Percentiles rank a stretch among this genome's conserved stretches.
Evolutionary conservation across 2,113 vertebrate genomes (phyloP).

Genomic region (Danionella cerebrum): DNA sequence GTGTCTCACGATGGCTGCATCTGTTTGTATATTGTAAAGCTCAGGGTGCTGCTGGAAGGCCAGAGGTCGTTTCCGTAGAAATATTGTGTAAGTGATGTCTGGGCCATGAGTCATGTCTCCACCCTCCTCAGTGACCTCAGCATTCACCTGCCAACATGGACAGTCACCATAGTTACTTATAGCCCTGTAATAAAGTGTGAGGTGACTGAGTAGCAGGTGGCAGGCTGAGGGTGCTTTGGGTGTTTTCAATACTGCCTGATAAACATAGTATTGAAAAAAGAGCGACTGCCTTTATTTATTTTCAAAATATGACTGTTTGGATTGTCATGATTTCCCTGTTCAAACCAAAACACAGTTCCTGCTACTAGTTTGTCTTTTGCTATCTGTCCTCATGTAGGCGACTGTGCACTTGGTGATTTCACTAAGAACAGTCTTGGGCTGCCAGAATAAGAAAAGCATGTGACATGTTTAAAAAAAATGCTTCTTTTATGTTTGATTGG

Average conservation of each 20-base stretch:
- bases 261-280: no score
- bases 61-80: constrained; percentile 28
- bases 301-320: no score
- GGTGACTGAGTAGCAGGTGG: constrained; percentile 26
- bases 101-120: not conserved
- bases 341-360: no score
- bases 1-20: not conserved
- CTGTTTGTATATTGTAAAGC: not conserved
- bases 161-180: constrained; percentile 24
- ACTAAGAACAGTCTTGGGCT: no score
- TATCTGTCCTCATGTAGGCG: no score
- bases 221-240: not conserved
- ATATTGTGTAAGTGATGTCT: constrained; percentile 36
- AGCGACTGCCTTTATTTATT: no score
- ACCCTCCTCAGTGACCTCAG: not conserved
- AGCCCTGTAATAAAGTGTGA: constrained; percentile 10
- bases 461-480: no score
- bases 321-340: no score
- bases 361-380: no score
- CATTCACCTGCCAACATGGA: constrained; percentile 18
- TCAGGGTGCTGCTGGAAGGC: not conserved
- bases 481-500: no score
- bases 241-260: constrained; percentile 20
- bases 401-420: no score
- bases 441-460: no score